Conservation (phyloP, 2,113 vertebrate species). For the Centropristis striata region DNA sequence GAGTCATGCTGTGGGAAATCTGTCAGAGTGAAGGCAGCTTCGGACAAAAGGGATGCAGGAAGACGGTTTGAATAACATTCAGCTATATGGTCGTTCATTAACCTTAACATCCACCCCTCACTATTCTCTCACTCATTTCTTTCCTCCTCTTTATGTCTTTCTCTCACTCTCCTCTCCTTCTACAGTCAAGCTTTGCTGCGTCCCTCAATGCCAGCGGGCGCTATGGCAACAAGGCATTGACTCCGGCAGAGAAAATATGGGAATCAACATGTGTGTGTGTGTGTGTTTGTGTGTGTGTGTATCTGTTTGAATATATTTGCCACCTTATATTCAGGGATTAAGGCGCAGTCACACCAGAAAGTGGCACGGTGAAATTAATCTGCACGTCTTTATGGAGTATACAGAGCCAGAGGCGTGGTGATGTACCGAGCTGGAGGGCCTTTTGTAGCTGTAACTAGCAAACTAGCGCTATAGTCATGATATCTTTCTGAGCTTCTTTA, state of each 20-base stretch:
- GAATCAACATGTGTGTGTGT: conserved; percentile 35
- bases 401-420: not conserved
- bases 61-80: conserved; percentile 47
- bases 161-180: conserved; percentile 24
- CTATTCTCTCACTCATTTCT: conserved; percentile 27
- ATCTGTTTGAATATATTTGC: conserved; percentile 17
- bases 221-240: conserved; percentile 83
- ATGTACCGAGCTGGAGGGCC: not conserved
- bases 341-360: not conserved
- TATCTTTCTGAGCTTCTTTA: not conserved
- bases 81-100: conserved; percentile 45
- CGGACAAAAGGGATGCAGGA: conserved; percentile 23
- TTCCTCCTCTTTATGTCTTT: conserved; percentile 42
- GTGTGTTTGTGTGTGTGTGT: conserved; percentile 11
- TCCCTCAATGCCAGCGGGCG: conserved; percentile 69
- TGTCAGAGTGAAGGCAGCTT: conserved; percentile 37
- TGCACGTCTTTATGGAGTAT: not conserved
- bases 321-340: not conserved
- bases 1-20: conserved; percentile 66
- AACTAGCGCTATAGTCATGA: not conserved
- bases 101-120: conserved; percentile 41
- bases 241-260: conserved; percentile 55
- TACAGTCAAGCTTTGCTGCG: conserved; percentile 44
- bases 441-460: not conserved
- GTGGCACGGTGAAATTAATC: not conserved